Conservation (phyloP, 2,888 invertebrate species). For the Keiferia lycopersicella region DNA sequence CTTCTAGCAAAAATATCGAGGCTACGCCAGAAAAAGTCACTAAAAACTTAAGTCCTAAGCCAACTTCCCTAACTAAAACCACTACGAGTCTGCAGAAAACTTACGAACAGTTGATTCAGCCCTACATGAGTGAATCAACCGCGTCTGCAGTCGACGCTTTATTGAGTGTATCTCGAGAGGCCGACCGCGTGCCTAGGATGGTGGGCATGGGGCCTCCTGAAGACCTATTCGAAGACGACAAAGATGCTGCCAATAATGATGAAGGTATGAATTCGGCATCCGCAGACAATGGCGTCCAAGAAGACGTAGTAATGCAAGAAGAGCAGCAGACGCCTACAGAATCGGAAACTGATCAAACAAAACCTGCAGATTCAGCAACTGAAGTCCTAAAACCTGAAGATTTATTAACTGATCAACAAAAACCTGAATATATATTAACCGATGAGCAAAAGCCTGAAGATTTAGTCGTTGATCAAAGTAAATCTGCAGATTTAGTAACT, state of each 20-base stretch:
- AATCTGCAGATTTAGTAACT: too few species aligned
- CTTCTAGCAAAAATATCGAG: background rate
- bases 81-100: slow-evolving; percentile 35
- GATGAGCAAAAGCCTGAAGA: too few species aligned
- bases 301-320: slow-evolving; percentile 30
- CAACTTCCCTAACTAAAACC: background rate
- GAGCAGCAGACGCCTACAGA: slow-evolving; percentile 31
- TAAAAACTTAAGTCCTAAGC: background rate
- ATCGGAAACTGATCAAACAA: background rate
- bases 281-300: slow-evolving; percentile 36
- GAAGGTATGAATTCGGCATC: slow-evolving; percentile 40
- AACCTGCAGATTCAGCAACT: slow-evolving; percentile 31
- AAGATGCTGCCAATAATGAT: slow-evolving; percentile 41
- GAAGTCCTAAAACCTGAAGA: slow-evolving; percentile 28
- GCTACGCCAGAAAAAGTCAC: background rate
- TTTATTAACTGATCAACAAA: slow-evolving; percentile 33
- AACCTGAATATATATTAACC: background rate
- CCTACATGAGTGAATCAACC: slow-evolving; percentile 68
- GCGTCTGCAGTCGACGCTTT: slow-evolving; percentile 75
- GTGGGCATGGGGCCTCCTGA: slow-evolving; percentile 72
- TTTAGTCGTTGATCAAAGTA: too few species aligned
- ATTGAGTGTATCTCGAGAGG: slow-evolving; percentile 69
- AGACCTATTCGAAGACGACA: slow-evolving; percentile 73
- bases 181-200: slow-evolving; percentile 66
- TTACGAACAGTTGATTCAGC: slow-evolving; percentile 42